These are phyloP conservation scores for Halichoeres trimaculatus DNA, from an alignment of 2,113 vertebrate genomes.

Conservation along the genomic window DNA sequence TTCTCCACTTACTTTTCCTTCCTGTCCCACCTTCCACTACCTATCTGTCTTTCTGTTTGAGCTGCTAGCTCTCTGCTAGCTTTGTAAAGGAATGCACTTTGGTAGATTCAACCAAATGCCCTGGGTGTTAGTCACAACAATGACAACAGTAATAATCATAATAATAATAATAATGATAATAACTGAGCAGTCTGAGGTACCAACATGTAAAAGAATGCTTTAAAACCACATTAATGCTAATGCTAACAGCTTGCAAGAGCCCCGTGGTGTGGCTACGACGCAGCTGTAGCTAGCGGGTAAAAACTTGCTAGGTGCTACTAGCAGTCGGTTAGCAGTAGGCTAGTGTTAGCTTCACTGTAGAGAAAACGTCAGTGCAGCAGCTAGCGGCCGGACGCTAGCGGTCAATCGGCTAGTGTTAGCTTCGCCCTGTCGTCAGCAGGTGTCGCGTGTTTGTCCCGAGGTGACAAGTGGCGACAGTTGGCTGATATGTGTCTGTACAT, in stretches of 20 bases:
- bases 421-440: conserved; percentile 68
- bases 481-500: conserved; percentile 77
- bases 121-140: conserved; percentile 83
- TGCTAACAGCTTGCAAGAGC: conserved; percentile 33
- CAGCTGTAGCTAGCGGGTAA: conserved; percentile 25
- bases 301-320: conserved; percentile 61
- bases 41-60: conserved; percentile 41
- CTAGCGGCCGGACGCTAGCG: conserved; percentile 63
- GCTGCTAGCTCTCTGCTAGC: conserved; percentile 61
- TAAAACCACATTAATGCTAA: conserved; percentile 52
- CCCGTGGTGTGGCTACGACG: conserved; percentile 6
- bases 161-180: conserved; percentile 35
- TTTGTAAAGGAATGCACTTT: conserved; percentile 98
- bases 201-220: conserved; percentile 65
- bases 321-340: conserved; percentile 80
- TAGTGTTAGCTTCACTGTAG: conserved; percentile 65
- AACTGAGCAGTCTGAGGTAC: conserved; percentile 84
- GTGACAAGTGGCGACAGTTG: conserved; percentile 55
- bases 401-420: conserved; percentile 71
- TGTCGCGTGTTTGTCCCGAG: conserved; percentile 16
- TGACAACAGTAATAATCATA: conserved; percentile 60
- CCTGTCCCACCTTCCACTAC: background rate
- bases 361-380: conserved; percentile 73
- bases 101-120: conserved; percentile 97
- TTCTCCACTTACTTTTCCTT: background rate